phyloP scores from a whole-genome alignment of 2,113 vertebrate genomes.

The Rhea americana region DNA sequence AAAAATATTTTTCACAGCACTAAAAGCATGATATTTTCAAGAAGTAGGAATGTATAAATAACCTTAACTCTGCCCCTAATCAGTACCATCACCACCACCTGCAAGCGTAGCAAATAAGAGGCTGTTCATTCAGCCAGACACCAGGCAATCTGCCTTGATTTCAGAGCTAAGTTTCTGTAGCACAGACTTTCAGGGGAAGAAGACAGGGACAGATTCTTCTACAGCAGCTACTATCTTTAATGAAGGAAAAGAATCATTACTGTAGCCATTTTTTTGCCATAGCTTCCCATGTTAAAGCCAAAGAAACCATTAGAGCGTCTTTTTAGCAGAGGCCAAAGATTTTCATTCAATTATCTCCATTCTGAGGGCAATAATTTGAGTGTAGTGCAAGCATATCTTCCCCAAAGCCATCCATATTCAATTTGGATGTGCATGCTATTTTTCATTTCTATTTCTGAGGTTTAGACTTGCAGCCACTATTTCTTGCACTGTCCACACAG shows the following conservation, averaged over 20 bases:
- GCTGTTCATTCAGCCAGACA: neutral
- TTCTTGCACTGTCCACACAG: neutral
- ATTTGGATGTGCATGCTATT: neutral
- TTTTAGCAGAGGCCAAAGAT: neutral
- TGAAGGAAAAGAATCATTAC: neutral
- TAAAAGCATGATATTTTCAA: neutral
- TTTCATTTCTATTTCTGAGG: neutral
- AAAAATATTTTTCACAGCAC: neutral
- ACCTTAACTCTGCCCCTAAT: neutral
- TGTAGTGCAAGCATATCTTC: neutral
- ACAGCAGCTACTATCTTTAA: neutral
- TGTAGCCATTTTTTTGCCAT: conserved; percentile 43
- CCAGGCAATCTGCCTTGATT: neutral
- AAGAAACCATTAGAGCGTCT: conserved; percentile 24
- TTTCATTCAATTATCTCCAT: conserved; percentile 24
- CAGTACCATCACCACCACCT: neutral
- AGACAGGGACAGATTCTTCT: neutral
- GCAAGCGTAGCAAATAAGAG: neutral
- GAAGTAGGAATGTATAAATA: neutral
- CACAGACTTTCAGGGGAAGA: neutral
- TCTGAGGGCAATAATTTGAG: conserved; percentile 6
- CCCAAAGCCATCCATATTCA: neutral
- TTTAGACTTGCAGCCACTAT: neutral
- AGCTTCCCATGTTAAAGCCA: conserved; percentile 8
- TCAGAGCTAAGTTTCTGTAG: neutral